A percentile compares a stretch with the other conserved stretches of the same genome.
Conservation (phyloP, 2,113 vertebrate species). For the Calidris pygmaea region DNA sequence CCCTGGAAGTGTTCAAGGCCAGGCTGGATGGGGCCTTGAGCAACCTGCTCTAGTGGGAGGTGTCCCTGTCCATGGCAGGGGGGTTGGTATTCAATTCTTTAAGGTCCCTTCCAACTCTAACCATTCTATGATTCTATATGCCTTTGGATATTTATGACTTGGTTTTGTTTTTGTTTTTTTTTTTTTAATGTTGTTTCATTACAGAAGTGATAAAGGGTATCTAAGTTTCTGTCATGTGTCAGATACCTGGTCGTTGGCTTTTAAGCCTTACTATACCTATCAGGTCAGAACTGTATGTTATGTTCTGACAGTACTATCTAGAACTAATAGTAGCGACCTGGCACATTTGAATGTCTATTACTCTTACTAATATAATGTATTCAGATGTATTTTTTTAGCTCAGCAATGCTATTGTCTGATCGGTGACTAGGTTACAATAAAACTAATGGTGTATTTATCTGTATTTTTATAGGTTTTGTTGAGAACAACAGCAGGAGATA, state of each 20-base stretch:
- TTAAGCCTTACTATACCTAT: fast-evolving
- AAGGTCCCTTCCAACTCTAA: neutral
- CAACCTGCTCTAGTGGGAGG: neutral
- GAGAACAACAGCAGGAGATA: constrained; percentile 94
- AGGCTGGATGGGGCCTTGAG: neutral
- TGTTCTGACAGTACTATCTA: neutral
- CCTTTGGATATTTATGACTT: neutral
- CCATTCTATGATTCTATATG: neutral
- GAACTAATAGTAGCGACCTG: neutral
- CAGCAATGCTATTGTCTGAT: neutral
- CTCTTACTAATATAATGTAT: neutral
- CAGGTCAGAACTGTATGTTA: neutral
- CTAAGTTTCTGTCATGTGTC: fast-evolving
- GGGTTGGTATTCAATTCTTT: neutral
- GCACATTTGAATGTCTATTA: neutral
- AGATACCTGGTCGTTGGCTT: neutral
- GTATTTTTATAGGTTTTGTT: constrained; percentile 84
- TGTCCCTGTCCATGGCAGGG: no score
- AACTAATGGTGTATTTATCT: neutral
- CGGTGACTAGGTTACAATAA: neutral
- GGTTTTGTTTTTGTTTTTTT: no score
- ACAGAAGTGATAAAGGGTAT: neutral
- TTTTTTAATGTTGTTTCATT: neutral
- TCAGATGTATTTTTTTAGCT: neutral
- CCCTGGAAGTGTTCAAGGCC: neutral